Evolutionary conservation across 1,140 invertebrate genomes (phyloP).

Genomic region (Listronotus bonariensis): DNA sequence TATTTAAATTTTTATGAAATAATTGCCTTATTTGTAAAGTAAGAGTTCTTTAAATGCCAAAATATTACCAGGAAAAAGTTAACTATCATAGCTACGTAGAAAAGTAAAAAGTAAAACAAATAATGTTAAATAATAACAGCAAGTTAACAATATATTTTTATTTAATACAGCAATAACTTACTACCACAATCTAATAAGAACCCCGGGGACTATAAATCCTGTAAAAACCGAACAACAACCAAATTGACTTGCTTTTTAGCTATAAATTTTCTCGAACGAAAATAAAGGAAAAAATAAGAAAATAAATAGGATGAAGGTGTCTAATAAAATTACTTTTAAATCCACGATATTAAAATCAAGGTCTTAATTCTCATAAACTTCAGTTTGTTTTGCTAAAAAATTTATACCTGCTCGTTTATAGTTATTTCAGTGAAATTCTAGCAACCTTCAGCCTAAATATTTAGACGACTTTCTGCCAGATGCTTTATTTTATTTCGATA

Average conservation of each 20-base stretch:
- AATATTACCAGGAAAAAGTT: too few species aligned
- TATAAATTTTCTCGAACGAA: background rate
- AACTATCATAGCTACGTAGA: too few species aligned
- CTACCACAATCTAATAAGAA: background rate
- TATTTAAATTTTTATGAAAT: too few species aligned
- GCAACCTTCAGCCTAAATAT: background rate
- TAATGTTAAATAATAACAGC: background rate
- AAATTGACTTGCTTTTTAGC: background rate
- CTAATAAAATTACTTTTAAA: slow-evolving; percentile 3
- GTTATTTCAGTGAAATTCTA: background rate
- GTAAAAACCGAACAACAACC: background rate
- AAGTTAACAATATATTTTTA: slow-evolving; percentile 2
- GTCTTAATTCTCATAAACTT: background rate
- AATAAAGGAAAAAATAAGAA: background rate
- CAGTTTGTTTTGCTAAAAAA: background rate
- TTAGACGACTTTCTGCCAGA: slow-evolving; percentile 1
- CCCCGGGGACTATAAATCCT: slow-evolving; percentile 10
- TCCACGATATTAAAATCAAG: slow-evolving; percentile 2
- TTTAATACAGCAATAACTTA: background rate
- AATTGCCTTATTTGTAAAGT: too few species aligned
- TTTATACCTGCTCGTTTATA: slow-evolving; percentile 3
- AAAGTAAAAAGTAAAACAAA: too few species aligned
- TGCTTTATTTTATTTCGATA: slow-evolving; percentile 2
- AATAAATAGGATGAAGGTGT: background rate
- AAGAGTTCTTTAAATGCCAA: too few species aligned